Percentiles rank a stretch among this genome's conserved stretches.
Evolutionary conservation across 2,113 vertebrate genomes (phyloP).

Genomic region (Thalassarche chlororhynchos): DNA sequence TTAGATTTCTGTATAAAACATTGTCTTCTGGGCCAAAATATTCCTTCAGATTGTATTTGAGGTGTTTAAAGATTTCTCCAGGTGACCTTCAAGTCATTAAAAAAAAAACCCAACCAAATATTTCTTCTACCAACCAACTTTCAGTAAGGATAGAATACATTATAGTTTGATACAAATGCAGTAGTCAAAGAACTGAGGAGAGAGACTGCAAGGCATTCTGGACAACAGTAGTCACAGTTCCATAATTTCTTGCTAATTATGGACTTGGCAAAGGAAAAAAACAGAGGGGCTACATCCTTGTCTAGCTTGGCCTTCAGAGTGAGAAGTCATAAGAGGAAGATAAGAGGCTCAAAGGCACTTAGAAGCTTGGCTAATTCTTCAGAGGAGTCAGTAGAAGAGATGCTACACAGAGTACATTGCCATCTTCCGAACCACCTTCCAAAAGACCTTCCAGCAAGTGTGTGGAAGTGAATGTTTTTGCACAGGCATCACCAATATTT

Average conservation of each 20-base stretch:
- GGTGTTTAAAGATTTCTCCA: not conserved
- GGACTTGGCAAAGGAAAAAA: not conserved
- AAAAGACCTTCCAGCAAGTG: not conserved
- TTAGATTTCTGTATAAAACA: not conserved
- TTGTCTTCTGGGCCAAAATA: not conserved
- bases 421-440: not conserved
- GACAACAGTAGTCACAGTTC: not conserved
- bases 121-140: not conserved
- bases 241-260: not conserved
- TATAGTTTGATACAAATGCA: not conserved
- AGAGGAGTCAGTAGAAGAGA: not conserved
- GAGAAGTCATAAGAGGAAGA: not conserved
- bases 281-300: not conserved
- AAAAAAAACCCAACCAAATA: not conserved
- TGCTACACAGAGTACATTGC: not conserved
- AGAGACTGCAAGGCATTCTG: not conserved
- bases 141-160: not conserved
- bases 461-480: not conserved
- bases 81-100: not conserved
- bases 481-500: not conserved
- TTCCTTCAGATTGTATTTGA: not conserved
- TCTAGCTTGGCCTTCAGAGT: not conserved
- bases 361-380: not conserved
- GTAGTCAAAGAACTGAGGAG: not conserved
- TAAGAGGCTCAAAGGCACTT: not conserved